Conservation (phyloP, 1,140 invertebrate genomes). For the Drosophila nigromelanica region DNA sequence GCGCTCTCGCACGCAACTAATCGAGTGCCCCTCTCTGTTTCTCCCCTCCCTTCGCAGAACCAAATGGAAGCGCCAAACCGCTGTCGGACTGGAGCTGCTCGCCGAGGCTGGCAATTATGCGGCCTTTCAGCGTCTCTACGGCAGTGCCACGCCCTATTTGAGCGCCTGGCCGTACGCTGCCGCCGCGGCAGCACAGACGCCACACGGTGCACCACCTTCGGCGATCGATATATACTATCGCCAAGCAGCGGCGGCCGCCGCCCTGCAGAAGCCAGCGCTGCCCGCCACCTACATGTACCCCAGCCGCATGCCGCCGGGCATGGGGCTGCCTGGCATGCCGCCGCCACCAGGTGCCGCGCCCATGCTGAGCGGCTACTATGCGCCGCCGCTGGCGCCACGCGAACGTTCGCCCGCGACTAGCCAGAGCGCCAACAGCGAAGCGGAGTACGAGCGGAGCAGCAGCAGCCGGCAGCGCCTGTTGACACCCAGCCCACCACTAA, state of each 20-base stretch:
- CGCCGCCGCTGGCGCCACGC: slow-evolving; percentile 31
- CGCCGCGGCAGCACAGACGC: slow-evolving; percentile 85
- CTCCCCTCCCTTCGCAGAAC: slow-evolving; percentile 89
- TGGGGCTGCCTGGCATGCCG: slow-evolving; percentile 65
- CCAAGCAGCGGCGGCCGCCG: slow-evolving; percentile 87
- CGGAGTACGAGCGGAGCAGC: slow-evolving; percentile 63
- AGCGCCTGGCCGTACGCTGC: slow-evolving; percentile 87
- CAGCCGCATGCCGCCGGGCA: slow-evolving; percentile 62
- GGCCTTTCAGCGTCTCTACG: slow-evolving; percentile 96
- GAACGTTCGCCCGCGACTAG: slow-evolving; percentile 66
- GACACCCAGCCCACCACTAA: slow-evolving; percentile 77
- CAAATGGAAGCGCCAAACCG: slow-evolving; percentile 99
- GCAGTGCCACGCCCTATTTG: slow-evolving; percentile 86
- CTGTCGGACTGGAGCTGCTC: slow-evolving; percentile 97
- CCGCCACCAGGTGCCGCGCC: slow-evolving; percentile 61
- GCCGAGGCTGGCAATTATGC: slow-evolving; percentile 98
- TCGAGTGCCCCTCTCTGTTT: slow-evolving; percentile 17
- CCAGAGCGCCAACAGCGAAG: slow-evolving; percentile 68
- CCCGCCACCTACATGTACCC: slow-evolving; percentile 86
- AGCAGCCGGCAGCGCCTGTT: slow-evolving; percentile 60
- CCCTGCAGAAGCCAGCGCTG: slow-evolving; percentile 92
- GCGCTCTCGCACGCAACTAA: slow-evolving; percentile 29
- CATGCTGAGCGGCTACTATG: slow-evolving; percentile 76
- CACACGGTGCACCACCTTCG: slow-evolving; percentile 85
- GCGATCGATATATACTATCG: slow-evolving; percentile 92